phyloP scores from a whole-genome alignment of 2,797 vertebrate genomes.

The Pteronotus mesoamericanus region DNA sequence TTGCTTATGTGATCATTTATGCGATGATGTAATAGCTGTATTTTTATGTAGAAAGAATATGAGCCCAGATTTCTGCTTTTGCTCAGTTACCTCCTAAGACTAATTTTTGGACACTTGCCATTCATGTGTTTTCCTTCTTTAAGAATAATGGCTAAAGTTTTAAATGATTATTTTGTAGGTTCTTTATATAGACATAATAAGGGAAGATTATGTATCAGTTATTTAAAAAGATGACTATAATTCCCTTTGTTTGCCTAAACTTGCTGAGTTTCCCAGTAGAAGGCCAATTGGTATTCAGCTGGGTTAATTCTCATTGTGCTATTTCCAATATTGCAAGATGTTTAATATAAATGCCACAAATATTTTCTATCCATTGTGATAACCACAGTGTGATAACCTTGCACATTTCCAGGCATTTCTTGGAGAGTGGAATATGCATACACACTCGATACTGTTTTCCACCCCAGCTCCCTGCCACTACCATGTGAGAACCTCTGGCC shows the following conservation, averaged over 20 bases:
- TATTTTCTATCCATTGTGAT: background rate
- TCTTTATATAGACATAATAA: background rate
- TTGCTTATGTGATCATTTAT: background rate
- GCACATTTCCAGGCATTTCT: background rate
- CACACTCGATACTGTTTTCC: background rate
- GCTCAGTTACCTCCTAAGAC: conserved; percentile 28
- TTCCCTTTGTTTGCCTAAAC: background rate
- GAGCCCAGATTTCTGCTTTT: background rate
- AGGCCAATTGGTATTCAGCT: background rate
- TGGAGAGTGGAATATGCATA: background rate
- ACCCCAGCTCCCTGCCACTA: background rate
- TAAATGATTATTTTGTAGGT: background rate
- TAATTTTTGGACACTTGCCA: background rate
- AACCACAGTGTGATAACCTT: too few relatives aligned
- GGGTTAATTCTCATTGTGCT: background rate
- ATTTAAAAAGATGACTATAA: background rate
- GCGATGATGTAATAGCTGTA: background rate
- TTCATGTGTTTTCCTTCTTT: background rate
- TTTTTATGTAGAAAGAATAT: conserved; percentile 14
- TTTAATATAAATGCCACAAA: background rate
- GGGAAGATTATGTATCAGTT: background rate
- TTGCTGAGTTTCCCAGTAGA: background rate
- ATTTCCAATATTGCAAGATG: background rate
- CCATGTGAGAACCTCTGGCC: background rate
- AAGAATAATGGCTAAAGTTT: background rate